Conservation (phyloP, 2,888 invertebrate species). For the Ischnus inquisitorius region DNA sequence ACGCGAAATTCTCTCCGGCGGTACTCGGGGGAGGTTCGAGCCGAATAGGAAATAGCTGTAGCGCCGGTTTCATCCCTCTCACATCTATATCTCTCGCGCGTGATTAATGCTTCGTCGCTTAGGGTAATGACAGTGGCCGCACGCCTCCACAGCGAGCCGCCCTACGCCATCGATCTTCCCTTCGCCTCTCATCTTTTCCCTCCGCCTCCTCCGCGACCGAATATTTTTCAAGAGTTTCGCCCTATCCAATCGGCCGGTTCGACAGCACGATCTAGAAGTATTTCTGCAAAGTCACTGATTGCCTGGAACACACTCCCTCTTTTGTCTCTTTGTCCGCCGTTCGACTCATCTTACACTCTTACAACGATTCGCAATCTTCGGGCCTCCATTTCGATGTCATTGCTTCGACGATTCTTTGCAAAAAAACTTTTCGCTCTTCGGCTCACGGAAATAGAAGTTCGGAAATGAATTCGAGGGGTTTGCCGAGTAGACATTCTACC, state of each 20-base stretch:
- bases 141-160: not conserved
- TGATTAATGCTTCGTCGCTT: slow-evolving; percentile 53
- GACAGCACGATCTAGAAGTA: not conserved
- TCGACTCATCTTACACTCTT: slow-evolving; percentile 3
- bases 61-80: not conserved
- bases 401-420: not conserved
- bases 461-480: slow-evolving; percentile 5
- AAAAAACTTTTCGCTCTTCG: not conserved
- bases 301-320: not conserved
- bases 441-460: not conserved
- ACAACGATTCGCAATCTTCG: not conserved
- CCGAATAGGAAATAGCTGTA: slow-evolving; percentile 33
- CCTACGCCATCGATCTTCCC: slow-evolving; percentile 43
- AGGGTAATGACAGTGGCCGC: slow-evolving; percentile 41
- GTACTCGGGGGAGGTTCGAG: not conserved
- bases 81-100: slow-evolving; percentile 13
- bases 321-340: not conserved
- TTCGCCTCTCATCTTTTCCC: not conserved
- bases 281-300: slow-evolving; percentile 53
- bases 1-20: not conserved
- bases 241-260: not conserved
- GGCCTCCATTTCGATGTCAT: slow-evolving; percentile 2
- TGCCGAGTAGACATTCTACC: slow-evolving; percentile 33
- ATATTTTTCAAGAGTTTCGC: slow-evolving; percentile 29
- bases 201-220: no score